phyloP scores from a whole-genome alignment of 2,797 vertebrate genomes.

The Sebastes jordani region DNA sequence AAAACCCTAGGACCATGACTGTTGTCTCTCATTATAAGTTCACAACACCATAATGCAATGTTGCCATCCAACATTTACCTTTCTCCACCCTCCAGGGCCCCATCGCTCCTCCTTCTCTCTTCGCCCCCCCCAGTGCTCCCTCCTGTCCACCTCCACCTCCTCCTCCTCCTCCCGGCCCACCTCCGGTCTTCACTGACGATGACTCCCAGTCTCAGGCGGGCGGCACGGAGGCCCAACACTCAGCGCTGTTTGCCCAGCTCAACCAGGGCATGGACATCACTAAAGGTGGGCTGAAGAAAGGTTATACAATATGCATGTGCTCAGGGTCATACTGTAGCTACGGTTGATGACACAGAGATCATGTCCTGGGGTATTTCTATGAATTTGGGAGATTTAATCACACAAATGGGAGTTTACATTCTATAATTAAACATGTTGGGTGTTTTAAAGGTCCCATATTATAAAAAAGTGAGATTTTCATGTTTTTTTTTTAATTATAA shows the following conservation, averaged over 20 bases:
- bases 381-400: too few relatives aligned
- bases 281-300: slow-evolving; percentile 84
- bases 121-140: slow-evolving; percentile 65
- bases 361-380: too few relatives aligned
- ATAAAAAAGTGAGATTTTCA: too few relatives aligned
- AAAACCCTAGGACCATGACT: accelerated
- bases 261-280: slow-evolving; percentile 95
- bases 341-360: too few relatives aligned
- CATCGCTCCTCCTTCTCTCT: slow-evolving; percentile 81
- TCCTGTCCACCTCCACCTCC: slow-evolving; percentile 72
- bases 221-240: slow-evolving; percentile 79
- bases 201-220: slow-evolving; percentile 63
- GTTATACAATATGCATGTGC: neutral
- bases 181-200: slow-evolving; percentile 80
- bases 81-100: slow-evolving; percentile 71
- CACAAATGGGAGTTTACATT: too few relatives aligned
- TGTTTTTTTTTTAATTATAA: too few relatives aligned
- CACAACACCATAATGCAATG: neutral
- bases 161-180: slow-evolving; percentile 87
- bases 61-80: neutral
- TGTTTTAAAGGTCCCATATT: too few relatives aligned
- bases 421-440: too few relatives aligned
- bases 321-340: too few relatives aligned
- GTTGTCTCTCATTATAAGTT: neutral
- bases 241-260: slow-evolving; percentile 93